Evolutionary conservation across 2,113 vertebrate genomes (phyloP).

Genomic region (Urocynchramus pylzowi): DNA sequence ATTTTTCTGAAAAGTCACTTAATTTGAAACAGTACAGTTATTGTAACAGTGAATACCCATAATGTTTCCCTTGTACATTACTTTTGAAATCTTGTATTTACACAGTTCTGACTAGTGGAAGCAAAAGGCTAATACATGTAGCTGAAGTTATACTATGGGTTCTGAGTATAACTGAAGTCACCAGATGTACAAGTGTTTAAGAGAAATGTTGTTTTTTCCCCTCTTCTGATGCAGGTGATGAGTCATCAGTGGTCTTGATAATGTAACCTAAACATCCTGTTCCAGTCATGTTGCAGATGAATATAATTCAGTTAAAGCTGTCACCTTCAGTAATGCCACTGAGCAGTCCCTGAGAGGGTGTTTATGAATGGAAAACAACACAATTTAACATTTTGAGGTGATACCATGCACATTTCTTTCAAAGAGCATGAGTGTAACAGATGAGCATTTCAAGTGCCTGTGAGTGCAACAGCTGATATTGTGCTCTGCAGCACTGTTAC

Average conservation of each 20-base stretch:
- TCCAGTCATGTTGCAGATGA: neutral
- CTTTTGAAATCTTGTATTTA: neutral
- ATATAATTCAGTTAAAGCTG: neutral
- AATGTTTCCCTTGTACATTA: neutral
- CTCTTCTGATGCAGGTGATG: neutral
- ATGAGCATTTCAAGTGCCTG: neutral
- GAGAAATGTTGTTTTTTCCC: neutral
- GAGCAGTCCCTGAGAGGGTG: neutral
- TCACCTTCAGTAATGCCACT: neutral
- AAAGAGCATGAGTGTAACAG: neutral
- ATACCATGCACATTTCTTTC: neutral
- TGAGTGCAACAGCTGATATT: neutral
- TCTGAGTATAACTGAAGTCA: neutral
- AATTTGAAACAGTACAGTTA: neutral
- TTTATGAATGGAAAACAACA: neutral
- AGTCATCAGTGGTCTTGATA: neutral
- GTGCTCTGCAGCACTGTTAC: neutral
- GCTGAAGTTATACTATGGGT: neutral
- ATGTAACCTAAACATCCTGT: neutral
- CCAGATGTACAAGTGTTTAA: neutral
- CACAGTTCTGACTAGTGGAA: neutral
- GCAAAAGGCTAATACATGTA: neutral
- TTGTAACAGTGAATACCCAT: neutral
- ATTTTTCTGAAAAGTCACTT: neutral
- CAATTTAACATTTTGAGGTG: neutral